These are phyloP conservation scores for Pempheris klunzingeri DNA, from an alignment of 2,797 vertebrate species.

Conservation along the genomic window DNA sequence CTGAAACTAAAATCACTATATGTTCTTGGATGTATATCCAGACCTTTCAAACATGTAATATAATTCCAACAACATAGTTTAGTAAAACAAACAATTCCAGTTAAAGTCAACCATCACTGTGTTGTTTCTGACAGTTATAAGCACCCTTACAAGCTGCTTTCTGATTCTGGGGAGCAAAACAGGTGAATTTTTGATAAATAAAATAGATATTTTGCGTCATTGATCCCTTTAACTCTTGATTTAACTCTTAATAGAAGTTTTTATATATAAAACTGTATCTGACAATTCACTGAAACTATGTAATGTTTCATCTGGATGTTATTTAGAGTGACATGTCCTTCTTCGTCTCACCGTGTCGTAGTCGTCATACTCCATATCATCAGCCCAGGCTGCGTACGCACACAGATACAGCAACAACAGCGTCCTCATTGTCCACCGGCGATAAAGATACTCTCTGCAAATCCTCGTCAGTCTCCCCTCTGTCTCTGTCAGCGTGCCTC, in stretches of 20 bases:
- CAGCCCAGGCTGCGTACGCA: slow-evolving; percentile 21
- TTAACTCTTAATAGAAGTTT: too few species aligned
- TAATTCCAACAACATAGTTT: background rate
- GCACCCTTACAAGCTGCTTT: too few species aligned
- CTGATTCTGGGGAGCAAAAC: too few species aligned
- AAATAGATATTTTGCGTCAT: background rate
- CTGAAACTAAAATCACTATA: too few species aligned
- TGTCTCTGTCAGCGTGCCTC: background rate
- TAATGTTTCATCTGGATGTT: background rate
- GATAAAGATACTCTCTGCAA: background rate
- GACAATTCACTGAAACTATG: background rate
- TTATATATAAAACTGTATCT: too few species aligned
- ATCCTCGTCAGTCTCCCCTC: background rate
- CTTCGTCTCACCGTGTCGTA: slow-evolving; percentile 69
- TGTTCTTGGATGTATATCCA: too few species aligned
- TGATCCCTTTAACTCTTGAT: background rate
- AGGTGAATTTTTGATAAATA: too few species aligned
- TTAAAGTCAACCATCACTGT: too few species aligned
- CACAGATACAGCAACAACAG: slow-evolving; percentile 67
- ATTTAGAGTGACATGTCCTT: too few species aligned
- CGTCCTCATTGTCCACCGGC: slow-evolving; percentile 43
- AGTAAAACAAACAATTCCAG: background rate
- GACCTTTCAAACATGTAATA: too few species aligned
- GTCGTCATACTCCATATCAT: slow-evolving; percentile 61
- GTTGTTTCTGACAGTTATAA: too few species aligned